These are phyloP conservation scores for Megalonaias nervosa DNA, from an alignment of 1,140 invertebrate genomes.

Conservation along the genomic window DNA sequence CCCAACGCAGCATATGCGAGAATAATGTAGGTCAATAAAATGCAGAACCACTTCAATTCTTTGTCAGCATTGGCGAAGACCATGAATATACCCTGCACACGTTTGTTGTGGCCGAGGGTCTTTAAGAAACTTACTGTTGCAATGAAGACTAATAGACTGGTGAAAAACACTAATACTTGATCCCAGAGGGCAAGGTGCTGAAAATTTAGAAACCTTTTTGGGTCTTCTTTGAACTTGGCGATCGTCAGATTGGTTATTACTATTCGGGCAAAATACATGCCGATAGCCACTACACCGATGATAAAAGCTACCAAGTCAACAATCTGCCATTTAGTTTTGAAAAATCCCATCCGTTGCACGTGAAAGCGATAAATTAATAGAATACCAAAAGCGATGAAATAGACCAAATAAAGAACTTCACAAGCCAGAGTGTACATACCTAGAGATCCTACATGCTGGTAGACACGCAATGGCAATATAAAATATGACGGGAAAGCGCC, in stretches of 20 bases:
- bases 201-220: constrained; percentile 52
- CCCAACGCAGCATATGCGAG: constrained; percentile 43
- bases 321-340: constrained; percentile 69
- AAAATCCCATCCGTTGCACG: constrained; percentile 58
- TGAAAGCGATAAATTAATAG: constrained; percentile 37
- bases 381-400: constrained; percentile 46
- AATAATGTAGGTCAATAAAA: constrained; percentile 46
- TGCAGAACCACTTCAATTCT: constrained; percentile 47
- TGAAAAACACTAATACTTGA: constrained; percentile 30
- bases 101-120: constrained; percentile 58
- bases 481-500: constrained; percentile 53
- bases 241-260: constrained; percentile 37
- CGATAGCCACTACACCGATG: constrained; percentile 61
- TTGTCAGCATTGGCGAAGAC: constrained; percentile 42
- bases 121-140: constrained; percentile 49
- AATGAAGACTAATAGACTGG: constrained; percentile 43
- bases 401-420: constrained; percentile 52
- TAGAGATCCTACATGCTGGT: constrained; percentile 54
- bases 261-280: constrained; percentile 61
- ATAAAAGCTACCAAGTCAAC: constrained; percentile 66
- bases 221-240: constrained; percentile 37
- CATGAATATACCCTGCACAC: constrained; percentile 44
- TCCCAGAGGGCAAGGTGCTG: constrained; percentile 52
- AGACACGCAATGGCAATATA: constrained; percentile 55
- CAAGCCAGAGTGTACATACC: constrained; percentile 54